Base-by-base conservation (phyloP, 2,797 vertebrate genomes). In the Brotogeris chrysoptera region DNA sequence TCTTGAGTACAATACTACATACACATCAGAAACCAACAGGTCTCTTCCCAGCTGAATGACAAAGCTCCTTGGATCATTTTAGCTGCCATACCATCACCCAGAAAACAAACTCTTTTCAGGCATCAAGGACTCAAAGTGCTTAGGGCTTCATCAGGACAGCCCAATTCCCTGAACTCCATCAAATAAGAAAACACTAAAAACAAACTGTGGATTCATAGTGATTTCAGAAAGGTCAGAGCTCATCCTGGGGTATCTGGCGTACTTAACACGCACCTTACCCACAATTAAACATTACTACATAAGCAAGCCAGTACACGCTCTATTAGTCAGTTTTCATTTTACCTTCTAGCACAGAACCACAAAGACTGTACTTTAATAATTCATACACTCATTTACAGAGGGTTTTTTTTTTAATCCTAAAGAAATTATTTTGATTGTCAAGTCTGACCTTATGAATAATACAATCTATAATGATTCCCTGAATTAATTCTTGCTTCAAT, bases 401-500 rank as follows among this genome's bases (percentile, higher is more conserved):
- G 11, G 4, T 66, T 57, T 23, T 59, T 59, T 76, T 47, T 81
- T 69, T 13, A 76, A 83, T 82, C 63, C 76, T 52, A 16, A 76
- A 91, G 46, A 95, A 86, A 73, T 80, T 83, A 85, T 89, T 95
- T 86, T 82, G 52, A 86, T 92, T 80, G 60, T 77, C 50, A 92
- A 57, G 7, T 64, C 80, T 82, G 74, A 84, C 80, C 74, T 85
- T 85, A 88, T 77, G 74, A 95, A 93, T 94, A 92, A 96, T 79
- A 92, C 28, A 95, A 38, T 32, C 32, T 76, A 41, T 10, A 95
- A 66, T 76, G 86, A 93, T 70, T 84, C 59, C 47, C 66, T 36
- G 27, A 90, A 90, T 88, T 92, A 79, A 93, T 21, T 73, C 41
- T 78, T 73, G 32, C 14, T 81, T 90, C 60, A 68, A 44, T 55